Conservation (phyloP, 2,113 vertebrate genomes). For the Mirounga angustirostris region DNA sequence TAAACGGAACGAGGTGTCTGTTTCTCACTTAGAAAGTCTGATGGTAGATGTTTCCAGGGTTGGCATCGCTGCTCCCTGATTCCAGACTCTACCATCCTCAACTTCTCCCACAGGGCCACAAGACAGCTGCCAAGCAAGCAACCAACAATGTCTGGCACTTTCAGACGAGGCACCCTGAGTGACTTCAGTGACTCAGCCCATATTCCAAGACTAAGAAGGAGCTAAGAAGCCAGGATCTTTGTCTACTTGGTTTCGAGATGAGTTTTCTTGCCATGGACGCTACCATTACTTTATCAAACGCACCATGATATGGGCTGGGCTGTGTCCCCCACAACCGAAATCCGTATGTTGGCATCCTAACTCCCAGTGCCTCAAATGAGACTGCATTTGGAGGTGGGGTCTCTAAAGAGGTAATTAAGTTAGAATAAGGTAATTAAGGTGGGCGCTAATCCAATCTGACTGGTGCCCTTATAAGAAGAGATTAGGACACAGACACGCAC, state of each 20-base stretch:
- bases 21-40: not conserved
- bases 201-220: not conserved
- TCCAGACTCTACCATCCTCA: not conserved
- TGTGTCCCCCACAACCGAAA: not conserved
- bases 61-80: accelerated
- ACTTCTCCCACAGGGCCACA: not conserved
- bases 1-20: accelerated
- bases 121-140: not conserved
- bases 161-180: not conserved
- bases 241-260: not conserved
- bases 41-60: not conserved
- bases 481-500: not conserved
- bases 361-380: not conserved
- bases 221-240: not conserved
- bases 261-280: not conserved
- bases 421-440: not conserved
- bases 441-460: not conserved
- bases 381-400: not conserved
- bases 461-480: not conserved
- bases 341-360: not conserved
- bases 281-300: not conserved
- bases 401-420: not conserved
- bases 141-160: not conserved
- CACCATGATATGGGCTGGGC: not conserved
- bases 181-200: not conserved